Evolutionary conservation across 2,888 invertebrate species (phyloP), one percentile per base, ranked within the genome.

Genomic region (Trachelus iudaicus): DNA sequence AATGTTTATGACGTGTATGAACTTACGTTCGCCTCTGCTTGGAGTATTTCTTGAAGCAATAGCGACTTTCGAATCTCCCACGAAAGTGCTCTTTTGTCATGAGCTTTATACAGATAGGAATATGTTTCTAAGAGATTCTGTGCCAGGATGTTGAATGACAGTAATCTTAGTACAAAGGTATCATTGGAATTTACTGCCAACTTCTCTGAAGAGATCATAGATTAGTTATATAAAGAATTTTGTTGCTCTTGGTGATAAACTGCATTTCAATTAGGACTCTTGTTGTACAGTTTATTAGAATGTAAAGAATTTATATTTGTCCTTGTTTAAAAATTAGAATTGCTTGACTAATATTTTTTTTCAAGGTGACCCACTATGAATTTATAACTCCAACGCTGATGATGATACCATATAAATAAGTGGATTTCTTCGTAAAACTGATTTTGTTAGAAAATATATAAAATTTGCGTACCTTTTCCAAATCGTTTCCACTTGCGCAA

Each of bases 91-190:
- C 90, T 82, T 11, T 92, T 90, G 56, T 94, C 89, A 85, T 96
- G 95, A 1, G 92, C 87, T 33, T 90, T 92, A 88, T 98, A 98
- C 23, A 98, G 92, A 87, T 96, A 93, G 0, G 93, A 92, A 89
- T 98, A 97, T 81, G 93, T 92, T 82, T 95, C 94, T 77, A 98
- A 88, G 71, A 98, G 92, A 85, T 95, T 94, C 92, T 98, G 98
- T 0, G 98, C 96, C 79, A 98, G 92, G 37, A 98, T 95, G 91
- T 99, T 98, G 91, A 98, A 98, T 0, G 96, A 96, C 90, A 98
- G 93, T 37, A 98, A 91, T 80, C 94, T 95, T 86, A 97, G 95
- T 78, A 91, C 91, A 79, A 94, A 92, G 40, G 91, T 88, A 23
- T 91, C 88, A 34, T 91, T 93, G 89, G 88, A 74, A 90, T 86